phyloP scores from a whole-genome alignment of 1,140 invertebrate genomes.

The Saccostrea cuccullata region DNA sequence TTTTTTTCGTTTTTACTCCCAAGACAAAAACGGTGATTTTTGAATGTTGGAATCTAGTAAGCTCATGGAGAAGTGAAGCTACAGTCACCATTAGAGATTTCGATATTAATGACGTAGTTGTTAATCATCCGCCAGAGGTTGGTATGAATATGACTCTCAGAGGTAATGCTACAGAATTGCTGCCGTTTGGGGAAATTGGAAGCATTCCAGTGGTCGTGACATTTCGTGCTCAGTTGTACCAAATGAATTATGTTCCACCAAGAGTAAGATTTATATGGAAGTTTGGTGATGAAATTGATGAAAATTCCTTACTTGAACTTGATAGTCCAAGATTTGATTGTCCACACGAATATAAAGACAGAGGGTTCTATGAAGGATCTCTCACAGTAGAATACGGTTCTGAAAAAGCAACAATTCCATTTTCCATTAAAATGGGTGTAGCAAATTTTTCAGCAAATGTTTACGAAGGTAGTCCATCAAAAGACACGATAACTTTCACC shows the following conservation, averaged over 20 bases:
- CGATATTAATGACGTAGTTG: not conserved
- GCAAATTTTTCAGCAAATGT: constrained; percentile 26
- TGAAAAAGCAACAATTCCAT: not conserved
- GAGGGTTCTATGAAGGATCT: not conserved
- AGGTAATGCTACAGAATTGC: constrained; percentile 22
- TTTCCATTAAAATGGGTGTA: constrained; percentile 38
- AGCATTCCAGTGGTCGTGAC: constrained; percentile 6
- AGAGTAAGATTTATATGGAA: constrained; percentile 31
- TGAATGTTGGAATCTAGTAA: constrained; percentile 26
- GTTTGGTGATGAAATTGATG: constrained; percentile 19
- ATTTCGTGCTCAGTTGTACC: constrained; percentile 7
- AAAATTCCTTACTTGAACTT: not conserved
- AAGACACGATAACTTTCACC: constrained; percentile 34
- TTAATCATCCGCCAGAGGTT: not conserved
- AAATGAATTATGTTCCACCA: constrained; percentile 13
- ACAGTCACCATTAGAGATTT: not conserved
- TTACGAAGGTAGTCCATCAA: constrained; percentile 33
- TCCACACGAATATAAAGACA: not conserved
- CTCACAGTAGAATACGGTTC: not conserved
- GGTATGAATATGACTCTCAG: constrained; percentile 34
- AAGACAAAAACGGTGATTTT: not conserved
- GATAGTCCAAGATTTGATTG: not conserved
- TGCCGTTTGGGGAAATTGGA: constrained; percentile 18
- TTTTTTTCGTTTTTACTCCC: not conserved
- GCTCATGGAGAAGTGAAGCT: not conserved